phyloP scores from a whole-genome alignment of 1,140 invertebrate genomes.

The Mycetomoellerius zeteki region DNA sequence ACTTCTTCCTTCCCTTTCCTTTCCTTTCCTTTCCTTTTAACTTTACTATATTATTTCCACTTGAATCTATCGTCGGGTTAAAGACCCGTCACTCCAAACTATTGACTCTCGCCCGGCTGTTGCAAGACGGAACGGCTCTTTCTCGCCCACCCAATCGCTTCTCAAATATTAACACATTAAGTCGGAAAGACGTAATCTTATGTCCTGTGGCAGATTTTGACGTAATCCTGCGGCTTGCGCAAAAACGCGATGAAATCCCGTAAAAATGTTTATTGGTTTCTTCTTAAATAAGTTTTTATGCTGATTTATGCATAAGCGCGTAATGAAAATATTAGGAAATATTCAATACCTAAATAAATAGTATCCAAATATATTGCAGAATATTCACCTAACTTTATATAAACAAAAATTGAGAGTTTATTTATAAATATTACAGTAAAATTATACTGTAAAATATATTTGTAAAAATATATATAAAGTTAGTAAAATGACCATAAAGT shows the following conservation, averaged over 20 bases:
- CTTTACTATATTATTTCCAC: slow-evolving; percentile 54
- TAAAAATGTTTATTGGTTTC: background rate
- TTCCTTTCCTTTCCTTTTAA: background rate
- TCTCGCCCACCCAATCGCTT: background rate
- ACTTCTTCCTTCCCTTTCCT: background rate
- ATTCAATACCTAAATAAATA: background rate
- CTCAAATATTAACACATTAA: slow-evolving; percentile 38
- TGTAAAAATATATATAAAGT: background rate
- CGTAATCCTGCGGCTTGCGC: background rate
- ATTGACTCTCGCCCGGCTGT: slow-evolving; percentile 21
- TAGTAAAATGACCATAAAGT: background rate
- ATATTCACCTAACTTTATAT: background rate
- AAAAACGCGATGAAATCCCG: background rate
- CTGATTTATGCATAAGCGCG: background rate
- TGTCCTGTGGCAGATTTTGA: background rate
- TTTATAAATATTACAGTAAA: background rate
- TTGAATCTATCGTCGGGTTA: slow-evolving; percentile 52
- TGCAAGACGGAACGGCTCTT: slow-evolving; percentile 3
- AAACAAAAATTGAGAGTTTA: background rate
- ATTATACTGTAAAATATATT: background rate
- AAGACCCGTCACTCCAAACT: slow-evolving; percentile 55
- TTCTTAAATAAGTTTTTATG: background rate
- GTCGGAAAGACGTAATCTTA: background rate
- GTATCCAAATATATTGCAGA: background rate
- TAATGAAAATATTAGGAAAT: background rate